phyloP scores from a whole-genome alignment of 2,113 vertebrate genomes.

The Campylorhamphus procurvoides region DNA sequence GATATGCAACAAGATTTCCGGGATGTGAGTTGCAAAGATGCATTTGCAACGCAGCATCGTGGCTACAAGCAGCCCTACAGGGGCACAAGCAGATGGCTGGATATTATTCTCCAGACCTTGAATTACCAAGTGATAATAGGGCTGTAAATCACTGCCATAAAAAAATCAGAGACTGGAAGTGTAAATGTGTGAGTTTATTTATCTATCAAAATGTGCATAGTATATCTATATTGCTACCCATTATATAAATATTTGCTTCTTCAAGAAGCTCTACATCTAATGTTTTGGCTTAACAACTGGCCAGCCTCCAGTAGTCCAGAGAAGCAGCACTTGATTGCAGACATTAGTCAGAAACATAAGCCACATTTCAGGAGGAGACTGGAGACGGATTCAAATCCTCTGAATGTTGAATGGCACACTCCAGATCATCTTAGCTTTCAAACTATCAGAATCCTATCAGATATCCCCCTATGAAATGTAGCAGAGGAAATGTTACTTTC shows the following conservation, averaged over 20 bases:
- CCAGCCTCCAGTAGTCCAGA: neutral
- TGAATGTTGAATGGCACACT: neutral
- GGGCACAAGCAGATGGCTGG: constrained; percentile 51
- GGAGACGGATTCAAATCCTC: neutral
- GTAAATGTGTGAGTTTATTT: neutral
- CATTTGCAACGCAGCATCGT: neutral
- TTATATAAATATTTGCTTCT: neutral
- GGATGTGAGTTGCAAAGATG: neutral
- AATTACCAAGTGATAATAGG: constrained; percentile 46
- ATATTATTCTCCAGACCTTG: constrained; percentile 30
- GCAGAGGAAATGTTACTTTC: neutral
- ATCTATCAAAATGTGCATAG: neutral
- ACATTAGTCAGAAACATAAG: neutral
- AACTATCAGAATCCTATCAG: neutral
- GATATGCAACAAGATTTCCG: constrained; percentile 5
- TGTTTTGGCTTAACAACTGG: neutral
- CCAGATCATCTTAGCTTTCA: neutral
- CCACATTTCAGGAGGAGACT: neutral
- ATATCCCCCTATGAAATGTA: neutral
- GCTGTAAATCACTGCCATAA: constrained; percentile 42
- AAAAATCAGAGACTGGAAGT: neutral
- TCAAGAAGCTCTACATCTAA: neutral
- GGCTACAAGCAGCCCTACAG: neutral
- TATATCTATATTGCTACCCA: neutral
- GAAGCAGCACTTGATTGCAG: neutral